Base-by-base conservation (phyloP, 2,113 vertebrate species). In the Otolemur garnettii region DNA sequence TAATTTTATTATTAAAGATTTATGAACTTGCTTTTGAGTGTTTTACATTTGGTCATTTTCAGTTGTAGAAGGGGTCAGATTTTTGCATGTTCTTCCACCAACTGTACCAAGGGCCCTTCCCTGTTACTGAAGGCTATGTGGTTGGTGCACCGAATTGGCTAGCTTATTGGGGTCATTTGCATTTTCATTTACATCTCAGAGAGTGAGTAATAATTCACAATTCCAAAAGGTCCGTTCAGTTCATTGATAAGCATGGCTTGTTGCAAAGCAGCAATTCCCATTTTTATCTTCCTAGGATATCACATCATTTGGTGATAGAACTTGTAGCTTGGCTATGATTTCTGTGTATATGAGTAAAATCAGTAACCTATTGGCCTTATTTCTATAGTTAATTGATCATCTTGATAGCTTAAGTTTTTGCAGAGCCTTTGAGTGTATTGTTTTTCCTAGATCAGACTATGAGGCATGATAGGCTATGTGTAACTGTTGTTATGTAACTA, bases 171-270 rank as follows among this genome's bases (percentile, higher is more conserved):
- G 5, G 69, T 69, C 42, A 80, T 10, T 69, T 81, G 62, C 22
- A 11, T 93, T 80, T 87, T 68, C 66, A 15, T 96, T 94, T 88
- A 35, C 30, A 72, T 64, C 24, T 92, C 24, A 68, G 28, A 66
- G 35, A 7, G 50, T 79, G 62, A 95, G 38, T 53, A 84, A 92
- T 85, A 68, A 72, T 81, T 93, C 77, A 60, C 8, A 77, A 14
- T 66, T 57, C 18, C 71, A 42, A 53, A 38, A 87, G 57, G 38
- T 93, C 64, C 81, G 59, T 71, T 80, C 59, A 55, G 55, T 66
- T 59, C 42, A 68, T 80, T 83, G 30, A 64, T 38, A 84, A 72
- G 45, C 8, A 10, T 78, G 8, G 33, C 77, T 87, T 91, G 57
- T 87, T 64, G 38, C 66, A 83, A 45, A 90, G 87, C 11, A 38